Base-by-base conservation (phyloP, 1,140 invertebrate species). In the Centruroides sculpturatus region DNA sequence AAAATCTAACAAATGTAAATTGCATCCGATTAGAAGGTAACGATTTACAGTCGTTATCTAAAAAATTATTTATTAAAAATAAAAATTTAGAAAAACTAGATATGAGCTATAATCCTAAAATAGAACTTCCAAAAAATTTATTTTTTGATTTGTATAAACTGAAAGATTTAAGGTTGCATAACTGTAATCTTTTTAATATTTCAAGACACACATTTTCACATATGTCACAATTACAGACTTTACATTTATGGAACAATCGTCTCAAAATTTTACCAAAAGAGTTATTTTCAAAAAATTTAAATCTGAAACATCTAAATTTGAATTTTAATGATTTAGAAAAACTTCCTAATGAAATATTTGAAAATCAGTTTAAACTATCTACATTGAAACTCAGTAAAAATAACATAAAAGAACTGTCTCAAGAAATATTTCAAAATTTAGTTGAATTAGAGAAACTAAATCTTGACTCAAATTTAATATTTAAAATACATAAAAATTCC, bases 261-360 rank as follows among this genome's bases (percentile, higher is more conserved):
- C 47, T 64, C 34, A 50, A 11, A 12, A 46, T 10, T 23, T 49
- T 64, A 47, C 62, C 62, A 9, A 46, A 47, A n/a, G 51, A 60
- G 5, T 53, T 66, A 52, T 64, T 61, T 13, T n/a, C 23, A 6
- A 64, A 66, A 35, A 64, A 61, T 41, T 57, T 56, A n/a, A 79
- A 83, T 68, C 75, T 90, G 49, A 78, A 82, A 62, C 75, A 79
- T 62, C 75, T 91, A 62, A 82, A 90, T 74, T 73, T 92, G 9
- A 81, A 81, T 59, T 82, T 85, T 68, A 90, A 90, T 74, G 86
- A 87, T 69, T 82, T 90, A 41, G 85, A 83, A 83, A 83, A 78
- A 35, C 75, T 87, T 46, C 86, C 87, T 47, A 71, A 76, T 10
- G 81, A 83, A 55, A 74, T 87, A 11, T 83, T 92, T 68, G 48